phyloP scores from a whole-genome alignment of 2,797 vertebrate genomes.

The Tinamus major region DNA sequence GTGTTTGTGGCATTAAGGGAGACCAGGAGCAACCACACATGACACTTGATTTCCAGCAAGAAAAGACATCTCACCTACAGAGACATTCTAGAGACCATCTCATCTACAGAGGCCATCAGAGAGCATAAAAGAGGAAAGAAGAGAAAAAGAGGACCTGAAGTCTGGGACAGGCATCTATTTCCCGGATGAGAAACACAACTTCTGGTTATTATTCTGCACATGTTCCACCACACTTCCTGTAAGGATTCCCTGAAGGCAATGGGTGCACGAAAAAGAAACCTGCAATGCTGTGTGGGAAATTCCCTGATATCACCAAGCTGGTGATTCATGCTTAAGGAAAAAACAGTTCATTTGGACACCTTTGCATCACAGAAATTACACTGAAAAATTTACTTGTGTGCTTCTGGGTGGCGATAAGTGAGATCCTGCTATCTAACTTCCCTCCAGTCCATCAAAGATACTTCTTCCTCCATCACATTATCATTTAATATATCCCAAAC shows the following conservation, averaged over 20 bases:
- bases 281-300: background rate
- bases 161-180: background rate
- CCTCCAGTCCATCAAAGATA: background rate
- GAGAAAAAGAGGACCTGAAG: background rate
- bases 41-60: background rate
- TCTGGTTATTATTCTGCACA: background rate
- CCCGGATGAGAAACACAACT: background rate
- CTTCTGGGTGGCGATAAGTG: background rate
- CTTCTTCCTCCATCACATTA: background rate
- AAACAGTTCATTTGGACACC: background rate
- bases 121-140: background rate
- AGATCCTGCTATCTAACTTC: background rate
- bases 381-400: background rate
- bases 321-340: background rate
- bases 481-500: background rate
- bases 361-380: background rate
- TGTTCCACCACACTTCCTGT: rapidly evolving
- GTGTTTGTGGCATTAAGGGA: background rate
- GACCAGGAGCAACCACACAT: background rate
- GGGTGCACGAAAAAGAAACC: background rate
- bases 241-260: background rate
- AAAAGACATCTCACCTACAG: background rate
- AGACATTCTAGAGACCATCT: background rate
- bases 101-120: background rate
- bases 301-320: background rate